Conservation (phyloP, 37 sponge, comb jelly and placozoan species). For the Spongilla lacustris region DNA sequence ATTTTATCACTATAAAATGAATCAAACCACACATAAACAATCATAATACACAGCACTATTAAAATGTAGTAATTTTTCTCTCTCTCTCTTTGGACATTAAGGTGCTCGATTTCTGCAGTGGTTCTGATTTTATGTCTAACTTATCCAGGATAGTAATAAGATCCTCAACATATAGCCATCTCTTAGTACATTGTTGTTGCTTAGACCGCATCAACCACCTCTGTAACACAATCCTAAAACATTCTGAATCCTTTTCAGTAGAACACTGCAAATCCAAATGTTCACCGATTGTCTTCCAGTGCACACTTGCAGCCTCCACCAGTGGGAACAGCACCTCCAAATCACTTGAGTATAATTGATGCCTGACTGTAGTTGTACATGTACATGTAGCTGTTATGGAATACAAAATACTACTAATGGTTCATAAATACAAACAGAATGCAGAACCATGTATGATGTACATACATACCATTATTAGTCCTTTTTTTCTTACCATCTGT, state of each 20-base stretch:
- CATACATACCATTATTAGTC: no score
- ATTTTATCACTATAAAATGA: no score
- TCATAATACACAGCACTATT: no score
- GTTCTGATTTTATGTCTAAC: not conserved
- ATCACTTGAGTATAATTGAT: not conserved
- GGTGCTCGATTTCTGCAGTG: no score
- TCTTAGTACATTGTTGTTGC: not conserved
- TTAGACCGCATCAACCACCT: not conserved
- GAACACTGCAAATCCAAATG: not conserved
- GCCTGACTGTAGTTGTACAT: not conserved
- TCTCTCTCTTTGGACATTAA: no score
- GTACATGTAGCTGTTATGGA: no score
- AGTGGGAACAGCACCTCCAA: not conserved
- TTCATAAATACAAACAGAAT: no score
- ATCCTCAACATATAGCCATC: not conserved
- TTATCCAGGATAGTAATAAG: not conserved
- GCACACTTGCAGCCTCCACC: not conserved
- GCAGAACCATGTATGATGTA: no score
- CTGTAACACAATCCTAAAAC: not conserved
- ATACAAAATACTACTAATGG: no score
- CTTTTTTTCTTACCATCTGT: no score
- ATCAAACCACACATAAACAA: no score
- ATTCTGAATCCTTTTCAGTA: not conserved
- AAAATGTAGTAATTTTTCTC: no score
- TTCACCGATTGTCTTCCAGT: not conserved